Percentiles rank a stretch among this genome's conserved stretches.
phyloP scores from a whole-genome alignment of 2,113 vertebrate genomes.

The Nicator chloris region DNA sequence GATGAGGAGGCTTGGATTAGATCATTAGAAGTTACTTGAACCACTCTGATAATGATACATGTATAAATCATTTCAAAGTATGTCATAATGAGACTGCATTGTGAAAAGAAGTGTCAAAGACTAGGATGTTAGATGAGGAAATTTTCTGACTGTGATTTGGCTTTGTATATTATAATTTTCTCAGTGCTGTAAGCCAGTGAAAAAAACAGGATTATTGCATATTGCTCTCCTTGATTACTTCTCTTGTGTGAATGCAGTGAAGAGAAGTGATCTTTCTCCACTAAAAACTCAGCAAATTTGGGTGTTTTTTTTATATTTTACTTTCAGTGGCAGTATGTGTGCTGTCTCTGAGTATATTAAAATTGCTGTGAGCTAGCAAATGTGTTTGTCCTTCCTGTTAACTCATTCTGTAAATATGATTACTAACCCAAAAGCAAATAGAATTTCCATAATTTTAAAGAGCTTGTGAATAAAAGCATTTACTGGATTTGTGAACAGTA shows the following conservation, averaged over 20 bases:
- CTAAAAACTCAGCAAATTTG: not conserved
- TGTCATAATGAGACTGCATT: not conserved
- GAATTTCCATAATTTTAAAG: not conserved
- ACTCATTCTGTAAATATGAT: slow-evolving; percentile 2
- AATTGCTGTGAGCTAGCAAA: not conserved
- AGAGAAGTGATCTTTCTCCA: not conserved
- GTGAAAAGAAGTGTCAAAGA: not conserved
- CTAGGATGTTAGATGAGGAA: not conserved
- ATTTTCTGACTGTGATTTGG: not conserved
- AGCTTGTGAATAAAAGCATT: not conserved
- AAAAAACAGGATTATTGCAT: not conserved
- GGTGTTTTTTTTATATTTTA: not conserved
- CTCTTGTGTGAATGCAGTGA: not conserved
- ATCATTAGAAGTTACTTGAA: not conserved
- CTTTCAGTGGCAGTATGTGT: not conserved
- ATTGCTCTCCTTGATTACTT: not conserved
- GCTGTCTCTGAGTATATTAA: not conserved
- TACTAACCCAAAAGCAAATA: not conserved
- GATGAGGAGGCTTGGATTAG: not conserved
- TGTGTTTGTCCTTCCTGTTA: not conserved
- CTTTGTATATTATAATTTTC: not conserved
- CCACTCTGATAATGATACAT: not conserved
- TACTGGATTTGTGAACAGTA: not conserved
- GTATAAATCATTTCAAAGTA: not conserved
- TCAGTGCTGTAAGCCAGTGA: not conserved